Base-by-base conservation (phyloP, 2,797 vertebrate species). In the Psittacula echo region DNA sequence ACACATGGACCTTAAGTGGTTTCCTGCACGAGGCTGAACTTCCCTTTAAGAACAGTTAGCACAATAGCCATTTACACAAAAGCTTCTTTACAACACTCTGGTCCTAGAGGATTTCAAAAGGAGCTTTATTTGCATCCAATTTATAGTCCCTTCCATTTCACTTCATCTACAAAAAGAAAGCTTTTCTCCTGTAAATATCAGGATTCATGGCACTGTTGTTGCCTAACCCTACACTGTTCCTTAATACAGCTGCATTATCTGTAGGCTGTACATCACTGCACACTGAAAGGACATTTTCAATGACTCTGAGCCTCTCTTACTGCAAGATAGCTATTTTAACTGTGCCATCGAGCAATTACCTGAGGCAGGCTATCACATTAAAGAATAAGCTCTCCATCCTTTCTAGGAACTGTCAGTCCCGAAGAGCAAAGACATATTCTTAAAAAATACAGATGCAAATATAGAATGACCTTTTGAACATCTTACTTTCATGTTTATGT, bases 341-440 rank as follows among this genome's bases (percentile, higher is more conserved):
- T 13, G 41, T 65, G 44, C 82, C 88, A 68, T 47, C 2, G 14
- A 92, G 87, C 48, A 70, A 70, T 64, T 11, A 75, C 70, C 75
- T 66, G 41, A 60, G 71, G 80, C 73, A 70, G 44, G 47, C 53
- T 60, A 13, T 72, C 29, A 20, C 34, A 75, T 72, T 76, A 14
- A 71, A 81, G 80, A 92, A 74, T 30, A 24, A 65, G 41, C 65
- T 75, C 71, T 82, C 79, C 32, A n/a, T 58, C 76, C 85, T 56
- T 72, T 94, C 88, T 37, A 93, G 87, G 93, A 95, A 82, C 66
- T 45, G 51, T 48, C 70, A 87, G 60, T 39, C 53, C 85, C 68
- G 30, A 76, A 62, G 8, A 88, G 41, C 37, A 72, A 39, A 84
- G 26, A 45, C 32, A 30, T 20, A 27, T 19, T 8, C 37, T 29